A percentile compares a stretch with the other conserved stretches of the same genome.
These are phyloP conservation scores for Eumaeus atala DNA, from an alignment of 1,140 invertebrate species.

Conservation along the genomic window DNA sequence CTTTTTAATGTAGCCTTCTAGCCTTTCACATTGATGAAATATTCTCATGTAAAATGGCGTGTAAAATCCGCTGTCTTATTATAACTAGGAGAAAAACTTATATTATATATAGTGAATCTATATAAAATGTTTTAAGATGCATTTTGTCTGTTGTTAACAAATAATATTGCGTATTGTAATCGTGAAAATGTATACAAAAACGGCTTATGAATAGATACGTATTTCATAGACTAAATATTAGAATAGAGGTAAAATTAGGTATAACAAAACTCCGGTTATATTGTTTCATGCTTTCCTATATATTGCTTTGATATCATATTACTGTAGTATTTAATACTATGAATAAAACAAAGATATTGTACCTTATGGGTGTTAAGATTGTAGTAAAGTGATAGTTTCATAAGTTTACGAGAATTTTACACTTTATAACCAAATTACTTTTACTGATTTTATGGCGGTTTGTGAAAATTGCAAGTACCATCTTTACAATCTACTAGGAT, in stretches of 20 bases:
- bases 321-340: neutral
- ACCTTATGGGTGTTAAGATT: no score
- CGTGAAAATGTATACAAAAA: constrained; percentile 31
- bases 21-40: neutral
- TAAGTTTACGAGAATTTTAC: no score
- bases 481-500: no score
- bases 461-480: no score
- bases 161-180: constrained; percentile 14
- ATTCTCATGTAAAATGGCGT: no score
- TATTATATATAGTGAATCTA: neutral
- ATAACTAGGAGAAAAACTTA: neutral
- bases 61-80: neutral
- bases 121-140: neutral
- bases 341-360: no score
- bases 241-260: constrained; percentile 19
- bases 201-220: constrained; percentile 41
- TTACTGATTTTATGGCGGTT: no score
- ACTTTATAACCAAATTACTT: no score
- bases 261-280: constrained; percentile 44
- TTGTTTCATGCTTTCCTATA: constrained; percentile 10
- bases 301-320: constrained; percentile 14
- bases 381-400: no score
- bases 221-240: constrained; percentile 15
- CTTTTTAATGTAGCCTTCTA: constrained; percentile 3
- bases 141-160: constrained; percentile 23